Base-by-base conservation (phyloP, 1,140 invertebrate species). In the Bombus turneri region DNA sequence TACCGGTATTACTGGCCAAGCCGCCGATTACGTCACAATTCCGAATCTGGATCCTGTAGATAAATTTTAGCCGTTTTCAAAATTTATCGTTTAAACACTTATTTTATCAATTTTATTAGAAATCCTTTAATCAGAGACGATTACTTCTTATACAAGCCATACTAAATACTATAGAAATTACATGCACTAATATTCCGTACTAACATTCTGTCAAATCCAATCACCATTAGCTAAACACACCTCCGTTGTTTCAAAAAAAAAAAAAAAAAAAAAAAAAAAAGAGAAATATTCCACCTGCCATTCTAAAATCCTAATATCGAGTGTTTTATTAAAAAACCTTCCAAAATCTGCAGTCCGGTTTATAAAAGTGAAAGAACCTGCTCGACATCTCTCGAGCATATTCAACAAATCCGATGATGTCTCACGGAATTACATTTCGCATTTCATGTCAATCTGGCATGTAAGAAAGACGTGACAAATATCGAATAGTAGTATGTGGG, bases 371-470 rank as follows among this genome's bases (percentile, higher is more conserved):
- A 47, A 39, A 28, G 53, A 62, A 34, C 39, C 28, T 73, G n/a
- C 25, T 73, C 68, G 57, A 62, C 57, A 28, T 39, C 25, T 71
- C n/a, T 28, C n/a, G 18, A 31, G 15, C n/a, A 37, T n/a, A 62
- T 84, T 84, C 76, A 34, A 39, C 66, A 72, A 79, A 62, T 68
- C 43, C 47, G 18, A 59, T 75, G 72, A 25, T 59, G 64, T 15
- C 41, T 57, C 53, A 28, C 31, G 77, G 77, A 81, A 81, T 85
- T 85, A 73, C 68, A 85, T 81, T 84, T 62, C 83, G 81, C 62
- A 39, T 80, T 72, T 72, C 77, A 59, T 78, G 82, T 85, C 83
- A 73, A 73, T 81, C 83, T 64, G 39, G 6, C 31, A 28, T 8
- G 68, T 39, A 53, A 66, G 68, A 62, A 53, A 68, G 31, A 43